These are phyloP conservation scores for Epinotia demarniana DNA, from an alignment of 2,888 invertebrate species.

Conservation along the genomic window DNA sequence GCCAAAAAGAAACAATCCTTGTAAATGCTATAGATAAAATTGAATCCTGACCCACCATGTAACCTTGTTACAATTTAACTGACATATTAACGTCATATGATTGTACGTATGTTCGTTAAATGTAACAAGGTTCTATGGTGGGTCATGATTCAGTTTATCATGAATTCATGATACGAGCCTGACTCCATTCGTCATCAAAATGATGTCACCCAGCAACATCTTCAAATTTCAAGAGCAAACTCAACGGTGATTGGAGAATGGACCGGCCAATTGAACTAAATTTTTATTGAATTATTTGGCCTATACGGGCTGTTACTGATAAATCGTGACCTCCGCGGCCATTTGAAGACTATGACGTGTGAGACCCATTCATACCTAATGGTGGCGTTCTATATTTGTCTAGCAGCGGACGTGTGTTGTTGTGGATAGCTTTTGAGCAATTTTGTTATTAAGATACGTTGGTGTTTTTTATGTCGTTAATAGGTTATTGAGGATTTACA, in stretches of 20 bases:
- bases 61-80: too few species aligned
- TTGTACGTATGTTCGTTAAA: too few species aligned
- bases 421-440: constrained; percentile 73
- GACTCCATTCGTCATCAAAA: constrained; percentile 19
- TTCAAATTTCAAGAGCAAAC: constrained; percentile 42
- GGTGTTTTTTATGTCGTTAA: constrained; percentile 52
- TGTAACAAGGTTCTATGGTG: too few species aligned
- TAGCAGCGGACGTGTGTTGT: constrained; percentile 73
- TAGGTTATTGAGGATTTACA: constrained; percentile 54
- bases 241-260: constrained; percentile 80
- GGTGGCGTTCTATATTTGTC: constrained; percentile 68
- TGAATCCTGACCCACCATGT: too few species aligned
- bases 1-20: too few species aligned
- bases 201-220: constrained; percentile 42
- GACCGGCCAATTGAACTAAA: constrained; percentile 80
- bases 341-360: constrained; percentile 46
- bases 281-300: constrained; percentile 82
- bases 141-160: too few species aligned
- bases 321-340: constrained; percentile 58
- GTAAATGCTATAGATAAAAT: too few species aligned
- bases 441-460: constrained; percentile 75
- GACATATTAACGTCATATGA: too few species aligned
- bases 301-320: constrained; percentile 71
- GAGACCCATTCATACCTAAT: constrained; percentile 51
- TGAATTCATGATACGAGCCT: too few species aligned